Percentiles rank a stretch among this genome's conserved stretches.
These are phyloP conservation scores for Montipora foliosa DNA, from an alignment of 64 coral and sea anemone genomes.

Conservation along the genomic window DNA sequence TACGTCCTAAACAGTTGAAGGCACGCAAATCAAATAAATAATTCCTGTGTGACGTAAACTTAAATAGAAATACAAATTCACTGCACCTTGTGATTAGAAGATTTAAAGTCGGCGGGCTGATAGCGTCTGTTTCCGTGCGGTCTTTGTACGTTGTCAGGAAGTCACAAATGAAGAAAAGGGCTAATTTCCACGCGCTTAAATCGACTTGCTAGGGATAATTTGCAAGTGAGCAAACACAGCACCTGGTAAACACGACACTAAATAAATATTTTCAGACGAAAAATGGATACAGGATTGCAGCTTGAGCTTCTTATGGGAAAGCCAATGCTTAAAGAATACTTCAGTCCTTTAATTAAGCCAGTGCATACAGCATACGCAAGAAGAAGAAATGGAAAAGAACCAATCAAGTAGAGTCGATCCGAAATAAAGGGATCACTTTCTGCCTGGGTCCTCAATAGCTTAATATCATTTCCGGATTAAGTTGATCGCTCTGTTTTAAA, in stretches of 20 bases:
- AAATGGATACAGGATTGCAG: constrained; percentile 8
- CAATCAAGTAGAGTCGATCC: not conserved
- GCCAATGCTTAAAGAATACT: not conserved
- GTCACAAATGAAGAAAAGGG: not conserved
- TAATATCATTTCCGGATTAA: constrained; percentile 36
- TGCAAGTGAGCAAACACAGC: constrained; percentile 23
- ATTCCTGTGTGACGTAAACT: not conserved
- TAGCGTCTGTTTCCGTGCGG: not conserved
- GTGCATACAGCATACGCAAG: not conserved
- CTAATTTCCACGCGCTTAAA: constrained; percentile 2
- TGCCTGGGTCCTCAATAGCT: not conserved
- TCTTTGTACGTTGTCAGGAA: not conserved
- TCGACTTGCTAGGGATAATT: constrained; percentile 29
- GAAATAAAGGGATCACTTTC: not conserved
- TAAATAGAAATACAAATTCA: constrained; percentile 1
- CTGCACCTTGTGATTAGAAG: not conserved
- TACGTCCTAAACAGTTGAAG: constrained; percentile 10
- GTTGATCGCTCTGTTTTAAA: not conserved
- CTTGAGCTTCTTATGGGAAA: constrained; percentile 5
- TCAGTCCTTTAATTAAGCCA: not conserved
- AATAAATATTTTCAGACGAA: constrained; percentile 42
- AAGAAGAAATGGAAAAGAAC: not conserved
- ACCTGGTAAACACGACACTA: constrained; percentile 42
- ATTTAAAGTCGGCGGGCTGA: not conserved
- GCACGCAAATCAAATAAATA: constrained; percentile 29